Evolutionary conservation across 1,140 invertebrate species (phyloP).

Genomic region (Cotesia vestalis): DNA sequence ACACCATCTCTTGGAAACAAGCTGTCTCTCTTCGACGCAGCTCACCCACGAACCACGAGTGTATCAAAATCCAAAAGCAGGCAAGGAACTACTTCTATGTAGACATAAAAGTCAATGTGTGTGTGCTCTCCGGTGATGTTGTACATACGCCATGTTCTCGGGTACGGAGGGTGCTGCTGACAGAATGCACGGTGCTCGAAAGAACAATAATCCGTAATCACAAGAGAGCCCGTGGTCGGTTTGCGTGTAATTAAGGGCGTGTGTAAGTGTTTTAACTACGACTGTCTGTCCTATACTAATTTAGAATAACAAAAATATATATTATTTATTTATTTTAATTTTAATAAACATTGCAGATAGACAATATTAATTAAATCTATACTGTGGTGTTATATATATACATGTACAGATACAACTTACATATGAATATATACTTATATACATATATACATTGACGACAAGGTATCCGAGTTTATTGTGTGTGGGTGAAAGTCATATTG

Average conservation of each 20-base stretch:
- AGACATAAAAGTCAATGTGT: neutral
- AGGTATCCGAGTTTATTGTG: conserved; percentile 15
- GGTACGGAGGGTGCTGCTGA: conserved; percentile 36
- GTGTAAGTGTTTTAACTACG: conserved; percentile 24
- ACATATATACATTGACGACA: neutral
- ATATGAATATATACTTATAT: too few relatives aligned
- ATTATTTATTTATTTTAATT: neutral
- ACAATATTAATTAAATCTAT: conserved; percentile 3
- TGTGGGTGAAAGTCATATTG: conserved; percentile 17
- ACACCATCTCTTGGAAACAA: conserved; percentile 15
- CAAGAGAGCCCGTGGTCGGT: conserved; percentile 14
- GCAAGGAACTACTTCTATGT: too few relatives aligned
- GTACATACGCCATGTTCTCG: conserved; percentile 37
- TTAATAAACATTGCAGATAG: too few relatives aligned
- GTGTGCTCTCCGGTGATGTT: conserved; percentile 9
- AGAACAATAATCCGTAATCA: conserved; percentile 35
- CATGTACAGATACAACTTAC: too few relatives aligned
- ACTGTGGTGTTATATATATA: conserved; percentile 2
- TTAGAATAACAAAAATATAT: neutral
- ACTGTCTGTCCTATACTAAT: neutral
- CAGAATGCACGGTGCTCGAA: conserved; percentile 41
- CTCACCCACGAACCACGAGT: neutral
- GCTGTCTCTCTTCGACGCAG: neutral
- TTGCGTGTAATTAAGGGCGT: conserved; percentile 39
- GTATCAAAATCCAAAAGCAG: too few relatives aligned